Base-by-base conservation (phyloP, 2,797 vertebrate species). In the Sebastes minor region DNA sequence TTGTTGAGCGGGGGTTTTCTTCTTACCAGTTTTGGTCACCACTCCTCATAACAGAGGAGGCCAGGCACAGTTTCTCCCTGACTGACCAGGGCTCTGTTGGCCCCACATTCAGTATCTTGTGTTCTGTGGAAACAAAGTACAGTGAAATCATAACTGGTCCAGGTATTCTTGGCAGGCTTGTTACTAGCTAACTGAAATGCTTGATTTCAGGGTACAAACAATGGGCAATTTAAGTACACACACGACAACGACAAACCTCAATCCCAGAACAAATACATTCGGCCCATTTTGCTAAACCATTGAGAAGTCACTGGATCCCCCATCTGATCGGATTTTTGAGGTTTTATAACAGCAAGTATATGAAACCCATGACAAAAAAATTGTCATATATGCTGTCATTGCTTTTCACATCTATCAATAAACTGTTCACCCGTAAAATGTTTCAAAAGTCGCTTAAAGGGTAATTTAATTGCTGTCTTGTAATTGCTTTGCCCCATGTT, bases 1-100 rank as follows among this genome's bases (percentile, higher is more conserved):
- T 8, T 30, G 38, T 32, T 11, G 8, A 59, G 25, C 1, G 1
- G 6, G 6, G 6, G n/a, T 28, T 68, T 38, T 60, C 3, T 52
- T 4, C 93, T 94, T 94, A 99, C 98, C 98, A 99, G 94, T 99
- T 99, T 93, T 99, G 98, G 95, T 99, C 98, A 1, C 98, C 98
- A 62, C 98, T 99, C 87, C 98, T 97, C 98, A 99, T 98, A 52
- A 99, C 98, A 12, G 98, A 99, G 30, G 98, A 99, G 3, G 98
- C 98, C 87, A 99, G 96, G 85, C 98, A 99, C 27, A 99, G 94
- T 74, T 99, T 99, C 94, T 99, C 98, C 61, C 97, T 95, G 86
- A 99, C 94, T 8, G 98, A 99, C 98, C 98, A 99, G 1, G 98
- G 97, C 89, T 99, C 98, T 1, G 97, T 99, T 6, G 98, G 98